Evolutionary conservation across 2,113 vertebrate genomes (phyloP).

Genomic region (Stegastes partitus): DNA sequence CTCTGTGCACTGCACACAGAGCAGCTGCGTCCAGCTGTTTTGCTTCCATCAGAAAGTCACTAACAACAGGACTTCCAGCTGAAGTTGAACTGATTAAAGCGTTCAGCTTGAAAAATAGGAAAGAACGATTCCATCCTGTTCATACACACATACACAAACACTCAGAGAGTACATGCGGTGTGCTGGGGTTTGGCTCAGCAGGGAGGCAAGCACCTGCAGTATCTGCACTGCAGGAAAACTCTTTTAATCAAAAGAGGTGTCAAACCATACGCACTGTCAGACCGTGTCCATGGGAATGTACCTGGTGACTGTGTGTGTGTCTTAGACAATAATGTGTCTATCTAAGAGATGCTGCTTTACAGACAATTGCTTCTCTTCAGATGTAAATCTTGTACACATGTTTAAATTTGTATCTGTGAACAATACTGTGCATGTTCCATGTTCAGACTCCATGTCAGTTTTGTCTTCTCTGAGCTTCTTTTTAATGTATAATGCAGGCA

Average conservation of each 20-base stretch:
- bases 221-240: slow-evolving; percentile 38
- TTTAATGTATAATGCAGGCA: too few relatives aligned
- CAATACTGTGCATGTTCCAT: too few relatives aligned
- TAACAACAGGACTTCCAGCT: slow-evolving; percentile 34
- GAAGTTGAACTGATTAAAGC: slow-evolving; percentile 43
- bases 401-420: too few relatives aligned
- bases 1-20: slow-evolving; percentile 7
- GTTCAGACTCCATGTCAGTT: too few relatives aligned
- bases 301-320: slow-evolving; percentile 4
- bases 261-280: slow-evolving; percentile 1
- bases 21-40: slow-evolving; percentile 41
- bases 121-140: not conserved
- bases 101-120: slow-evolving; percentile 36
- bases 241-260: slow-evolving; percentile 61
- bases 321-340: not conserved
- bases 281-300: not conserved
- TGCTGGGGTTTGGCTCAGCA: slow-evolving; percentile 16
- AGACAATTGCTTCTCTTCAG: not conserved
- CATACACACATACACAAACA: not conserved
- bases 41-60: slow-evolving; percentile 31
- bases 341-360: slow-evolving; percentile 5
- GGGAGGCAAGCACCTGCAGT: slow-evolving; percentile 30
- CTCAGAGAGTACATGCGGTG: not conserved
- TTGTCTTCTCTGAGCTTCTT: too few relatives aligned
- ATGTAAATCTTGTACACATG: not conserved